phyloP scores from a whole-genome alignment of 2,888 invertebrate genomes.

The Euphydryas editha region DNA sequence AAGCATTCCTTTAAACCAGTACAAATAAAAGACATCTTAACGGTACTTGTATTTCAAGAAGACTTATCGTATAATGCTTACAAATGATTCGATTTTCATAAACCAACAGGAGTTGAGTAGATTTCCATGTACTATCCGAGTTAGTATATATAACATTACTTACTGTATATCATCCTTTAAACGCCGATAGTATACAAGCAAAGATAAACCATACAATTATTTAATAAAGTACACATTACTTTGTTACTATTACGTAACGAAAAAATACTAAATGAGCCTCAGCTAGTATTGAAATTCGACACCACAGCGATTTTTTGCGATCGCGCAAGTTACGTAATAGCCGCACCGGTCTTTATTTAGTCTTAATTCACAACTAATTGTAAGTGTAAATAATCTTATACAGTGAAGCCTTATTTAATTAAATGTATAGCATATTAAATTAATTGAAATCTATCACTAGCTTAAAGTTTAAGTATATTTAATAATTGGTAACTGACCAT shows the following conservation, averaged over 20 bases:
- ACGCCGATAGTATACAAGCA: not conserved
- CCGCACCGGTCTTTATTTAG: not conserved
- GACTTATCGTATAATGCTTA: slow-evolving; percentile 12
- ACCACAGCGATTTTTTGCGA: no score
- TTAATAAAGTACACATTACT: not conserved
- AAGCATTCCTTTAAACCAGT: not conserved
- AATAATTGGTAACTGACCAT: no score
- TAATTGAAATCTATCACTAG: no score
- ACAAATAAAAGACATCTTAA: not conserved
- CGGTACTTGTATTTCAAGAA: slow-evolving; percentile 2
- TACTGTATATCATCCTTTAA: slow-evolving; percentile 4
- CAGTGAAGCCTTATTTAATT: no score
- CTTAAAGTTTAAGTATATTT: no score
- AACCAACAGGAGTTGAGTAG: slow-evolving; percentile 25
- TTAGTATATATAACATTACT: not conserved
- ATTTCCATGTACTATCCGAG: slow-evolving; percentile 27
- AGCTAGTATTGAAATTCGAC: no score
- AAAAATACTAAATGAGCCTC: not conserved
- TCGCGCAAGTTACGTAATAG: no score
- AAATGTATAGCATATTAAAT: no score
- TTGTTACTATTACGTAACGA: not conserved
- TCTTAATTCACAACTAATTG: not conserved
- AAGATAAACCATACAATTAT: not conserved
- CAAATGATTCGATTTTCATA: slow-evolving; percentile 31
- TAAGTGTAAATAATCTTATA: no score